A percentile compares a stretch with the other conserved stretches of the same genome.
These are phyloP conservation scores for Catocala sponsa DNA, from an alignment of 2,888 invertebrate genomes.

Conservation along the genomic window DNA sequence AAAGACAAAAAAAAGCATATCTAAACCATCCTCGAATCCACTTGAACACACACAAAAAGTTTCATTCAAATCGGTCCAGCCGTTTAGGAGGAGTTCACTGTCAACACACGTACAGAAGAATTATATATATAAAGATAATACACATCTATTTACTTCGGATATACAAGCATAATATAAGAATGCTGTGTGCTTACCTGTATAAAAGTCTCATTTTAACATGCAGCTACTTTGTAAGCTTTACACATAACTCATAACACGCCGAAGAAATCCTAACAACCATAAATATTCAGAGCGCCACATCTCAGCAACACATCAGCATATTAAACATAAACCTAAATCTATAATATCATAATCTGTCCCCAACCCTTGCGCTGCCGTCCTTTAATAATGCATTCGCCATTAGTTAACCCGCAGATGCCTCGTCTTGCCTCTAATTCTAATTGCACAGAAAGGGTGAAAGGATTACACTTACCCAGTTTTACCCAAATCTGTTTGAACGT, in stretches of 20 bases:
- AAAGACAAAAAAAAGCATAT: too few species aligned
- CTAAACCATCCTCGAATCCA: too few species aligned
- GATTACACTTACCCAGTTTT: conserved; percentile 73
- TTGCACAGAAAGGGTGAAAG: conserved; percentile 79
- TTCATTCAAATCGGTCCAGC: too few species aligned
- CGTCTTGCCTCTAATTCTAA: conserved; percentile 82
- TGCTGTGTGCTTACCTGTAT: too few species aligned
- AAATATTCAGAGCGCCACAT: conserved; percentile 25
- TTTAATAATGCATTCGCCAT: conserved; percentile 87
- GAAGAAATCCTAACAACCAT: conserved; percentile 1
- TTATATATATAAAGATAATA: too few species aligned
- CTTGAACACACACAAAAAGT: too few species aligned
- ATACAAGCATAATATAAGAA: too few species aligned
- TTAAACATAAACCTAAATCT: conserved; percentile 65
- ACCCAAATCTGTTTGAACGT: conserved; percentile 61
- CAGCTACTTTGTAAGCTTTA: too few species aligned
- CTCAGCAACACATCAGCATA: conserved; percentile 58
- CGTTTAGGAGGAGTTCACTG: too few species aligned
- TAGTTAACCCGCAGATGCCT: conserved; percentile 84
- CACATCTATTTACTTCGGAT: too few species aligned
- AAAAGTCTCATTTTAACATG: too few species aligned
- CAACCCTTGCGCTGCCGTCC: conserved; percentile 73
- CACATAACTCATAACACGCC: neutral
- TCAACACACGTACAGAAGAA: too few species aligned
- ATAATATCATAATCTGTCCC: conserved; percentile 83